Conservation (phyloP, 2,113 vertebrate genomes). For the Gallinago jamesoni region DNA sequence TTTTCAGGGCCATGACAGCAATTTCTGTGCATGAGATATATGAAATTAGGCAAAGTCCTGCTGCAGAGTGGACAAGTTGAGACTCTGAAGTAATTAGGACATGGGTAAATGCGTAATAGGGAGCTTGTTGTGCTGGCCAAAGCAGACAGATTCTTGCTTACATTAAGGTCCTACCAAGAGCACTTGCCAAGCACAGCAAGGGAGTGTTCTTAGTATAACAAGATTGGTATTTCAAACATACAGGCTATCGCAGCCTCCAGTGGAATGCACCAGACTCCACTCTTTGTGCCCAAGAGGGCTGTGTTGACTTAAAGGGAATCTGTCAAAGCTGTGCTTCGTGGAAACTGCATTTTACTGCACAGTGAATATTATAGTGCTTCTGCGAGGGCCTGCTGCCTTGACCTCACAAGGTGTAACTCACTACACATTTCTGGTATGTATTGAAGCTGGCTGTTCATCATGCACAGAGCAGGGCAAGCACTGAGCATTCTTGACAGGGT, state of each 20-base stretch:
- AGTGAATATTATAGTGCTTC: not conserved
- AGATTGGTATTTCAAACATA: not conserved
- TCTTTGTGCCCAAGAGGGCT: not conserved
- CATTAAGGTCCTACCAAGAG: not conserved
- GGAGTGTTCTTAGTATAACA: not conserved
- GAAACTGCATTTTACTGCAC: not conserved
- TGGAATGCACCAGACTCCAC: not conserved
- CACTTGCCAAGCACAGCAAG: conserved; percentile 4
- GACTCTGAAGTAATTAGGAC: conserved; percentile 5
- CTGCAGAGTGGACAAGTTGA: not conserved
- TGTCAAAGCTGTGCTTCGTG: not conserved
- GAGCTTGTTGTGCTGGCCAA: not conserved
- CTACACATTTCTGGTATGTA: not conserved
- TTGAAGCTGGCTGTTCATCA: not conserved
- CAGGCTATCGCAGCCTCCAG: not conserved
- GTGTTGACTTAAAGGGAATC: not conserved
- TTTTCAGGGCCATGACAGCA: conserved; percentile 46
- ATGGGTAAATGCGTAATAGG: not conserved
- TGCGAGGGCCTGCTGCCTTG: not conserved
- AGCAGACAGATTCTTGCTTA: not conserved
- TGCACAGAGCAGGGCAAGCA: not conserved
- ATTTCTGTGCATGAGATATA: not conserved
- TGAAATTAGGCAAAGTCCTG: not conserved
- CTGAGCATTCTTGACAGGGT: not conserved
- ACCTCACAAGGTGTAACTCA: not conserved